Evolutionary conservation across 2,888 invertebrate species (phyloP).

Genomic region (Cyrtodaria siliqua): DNA sequence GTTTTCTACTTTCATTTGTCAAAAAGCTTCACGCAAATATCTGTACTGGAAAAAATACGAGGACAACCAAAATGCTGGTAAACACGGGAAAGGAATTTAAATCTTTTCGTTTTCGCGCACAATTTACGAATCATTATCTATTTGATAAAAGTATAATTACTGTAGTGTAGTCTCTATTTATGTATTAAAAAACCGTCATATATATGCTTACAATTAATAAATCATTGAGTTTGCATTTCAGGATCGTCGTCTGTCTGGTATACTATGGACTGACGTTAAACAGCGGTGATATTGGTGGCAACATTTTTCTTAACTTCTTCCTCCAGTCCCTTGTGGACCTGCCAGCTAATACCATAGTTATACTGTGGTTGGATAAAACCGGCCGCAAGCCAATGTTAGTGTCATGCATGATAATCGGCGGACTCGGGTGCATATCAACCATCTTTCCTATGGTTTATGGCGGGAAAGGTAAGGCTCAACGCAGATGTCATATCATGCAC

Average conservation of each 20-base stretch:
- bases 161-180: too few species aligned
- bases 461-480: slow-evolving; percentile 34
- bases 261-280: slow-evolving; percentile 77
- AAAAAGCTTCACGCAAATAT: too few species aligned
- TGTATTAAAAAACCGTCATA: too few species aligned
- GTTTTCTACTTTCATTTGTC: too few species aligned
- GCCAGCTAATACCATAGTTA: slow-evolving; percentile 67
- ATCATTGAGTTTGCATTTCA: background rate
- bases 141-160: too few species aligned
- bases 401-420: slow-evolving; percentile 69
- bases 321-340: slow-evolving; percentile 73
- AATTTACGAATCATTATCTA: too few species aligned
- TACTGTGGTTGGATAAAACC: slow-evolving; percentile 67
- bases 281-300: slow-evolving; percentile 74
- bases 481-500: too few species aligned
- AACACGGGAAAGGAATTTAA: too few species aligned
- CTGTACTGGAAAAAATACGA: too few species aligned
- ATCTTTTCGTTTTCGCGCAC: too few species aligned
- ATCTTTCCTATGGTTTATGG: slow-evolving; percentile 47
- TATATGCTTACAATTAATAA: background rate
- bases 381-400: slow-evolving; percentile 68
- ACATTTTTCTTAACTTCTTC: slow-evolving; percentile 76
- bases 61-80: too few species aligned
- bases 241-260: slow-evolving; percentile 61
- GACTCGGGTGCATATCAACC: slow-evolving; percentile 86